Evolutionary conservation across 2,888 invertebrate genomes (phyloP), one percentile per base, ranked within the genome.

Genomic region (Argynnis bischoffii): DNA sequence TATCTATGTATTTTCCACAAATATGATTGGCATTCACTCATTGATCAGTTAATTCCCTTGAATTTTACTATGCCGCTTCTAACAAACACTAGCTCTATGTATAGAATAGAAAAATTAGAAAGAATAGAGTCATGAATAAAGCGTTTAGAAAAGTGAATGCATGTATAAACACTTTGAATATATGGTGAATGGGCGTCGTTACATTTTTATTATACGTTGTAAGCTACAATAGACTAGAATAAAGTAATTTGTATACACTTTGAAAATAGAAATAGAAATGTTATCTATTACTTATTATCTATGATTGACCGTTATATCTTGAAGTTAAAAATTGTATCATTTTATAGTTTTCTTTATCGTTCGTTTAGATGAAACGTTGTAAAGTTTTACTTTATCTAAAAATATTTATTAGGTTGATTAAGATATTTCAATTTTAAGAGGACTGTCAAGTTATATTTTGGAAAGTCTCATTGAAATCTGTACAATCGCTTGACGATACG

Each of bases 181-280:
- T 21, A 41, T 51, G 41, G 21, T n/a, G 60, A 64, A 68, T 64
- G 60, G 68, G 21, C 68, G 16, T 55, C 59, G 21, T 64, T 55
- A 68, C 64, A 63, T 56, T 68, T 68, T 68, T 68, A 68, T 68
- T 60, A 51, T 68, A 55, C 64, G 51, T 55, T 64, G 53, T 6
- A 21, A 31, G 21, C 18, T 61, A 53, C 41, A 53, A 61, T 41
- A 18, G 51, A 35, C 35, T 61, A 18, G 50, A 53, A 53, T 61
- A 18, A 35, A 3, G 51, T 61, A 41, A 61, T 41, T 61, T 53
- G 61, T 53, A 61, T 53, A 51, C 61, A 35, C 16, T 6, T 8
- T 11, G 8, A 35, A 59, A 59, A 59, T 59, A 48, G 21, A 47
- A 57, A 47, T 47, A 46, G 47, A 11, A 47, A 47, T n/a, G 46